phyloP scores from a whole-genome alignment of 2,888 invertebrate species.

The Microchrysa polita region DNA sequence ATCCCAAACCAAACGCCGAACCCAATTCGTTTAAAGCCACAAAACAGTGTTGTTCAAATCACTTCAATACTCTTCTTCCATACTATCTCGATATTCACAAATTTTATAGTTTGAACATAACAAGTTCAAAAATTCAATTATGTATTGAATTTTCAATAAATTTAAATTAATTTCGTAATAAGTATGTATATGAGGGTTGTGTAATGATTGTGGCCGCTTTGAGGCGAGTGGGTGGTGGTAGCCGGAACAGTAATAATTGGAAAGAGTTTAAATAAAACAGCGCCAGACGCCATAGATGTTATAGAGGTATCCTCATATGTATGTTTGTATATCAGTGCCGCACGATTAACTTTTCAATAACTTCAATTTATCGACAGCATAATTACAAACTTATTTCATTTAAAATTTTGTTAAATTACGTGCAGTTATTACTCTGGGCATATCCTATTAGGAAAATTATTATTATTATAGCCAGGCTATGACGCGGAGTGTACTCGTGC shows the following conservation, averaged over 20 bases:
- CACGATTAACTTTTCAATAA: slow-evolving; percentile 11
- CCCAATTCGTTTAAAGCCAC: too few relatives aligned
- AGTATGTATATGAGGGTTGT: too few relatives aligned
- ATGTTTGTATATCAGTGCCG: neutral
- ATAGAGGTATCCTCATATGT: too few relatives aligned
- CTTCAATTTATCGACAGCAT: neutral
- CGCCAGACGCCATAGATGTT: too few relatives aligned
- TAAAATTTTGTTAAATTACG: neutral
- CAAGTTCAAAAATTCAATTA: slow-evolving; percentile 8
- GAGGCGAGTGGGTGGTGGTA: neutral
- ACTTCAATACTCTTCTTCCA: neutral
- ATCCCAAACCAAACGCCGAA: too few relatives aligned
- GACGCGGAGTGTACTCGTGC: too few relatives aligned
- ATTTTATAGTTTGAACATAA: neutral
- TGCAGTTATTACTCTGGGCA: neutral
- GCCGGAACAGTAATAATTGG: neutral
- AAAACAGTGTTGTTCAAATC: too few relatives aligned
- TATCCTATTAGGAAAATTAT: too few relatives aligned
- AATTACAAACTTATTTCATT: slow-evolving; percentile 11
- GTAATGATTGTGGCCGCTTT: neutral
- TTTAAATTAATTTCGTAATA: neutral
- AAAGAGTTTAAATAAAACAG: slow-evolving; percentile 4
- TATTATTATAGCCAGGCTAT: too few relatives aligned
- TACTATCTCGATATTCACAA: neutral
- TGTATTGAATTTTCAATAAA: slow-evolving; percentile 11